Conservation (phyloP, 2,888 invertebrate genomes). For the Ormyrus thymus region DNA sequence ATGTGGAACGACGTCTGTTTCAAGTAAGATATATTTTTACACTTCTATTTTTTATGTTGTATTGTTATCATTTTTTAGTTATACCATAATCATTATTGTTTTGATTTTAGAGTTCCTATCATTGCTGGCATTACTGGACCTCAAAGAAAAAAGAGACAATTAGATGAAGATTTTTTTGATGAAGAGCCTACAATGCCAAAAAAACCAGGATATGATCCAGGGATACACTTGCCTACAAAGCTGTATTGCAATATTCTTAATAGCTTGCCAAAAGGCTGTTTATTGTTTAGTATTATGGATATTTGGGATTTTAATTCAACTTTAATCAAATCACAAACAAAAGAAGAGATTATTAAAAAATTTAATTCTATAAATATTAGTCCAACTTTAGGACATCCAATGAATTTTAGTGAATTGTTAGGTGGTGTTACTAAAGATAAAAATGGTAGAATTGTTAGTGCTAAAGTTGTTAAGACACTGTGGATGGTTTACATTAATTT, state of each 20-base stretch:
- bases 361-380: constrained; percentile 80
- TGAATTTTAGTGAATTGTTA: constrained; percentile 80
- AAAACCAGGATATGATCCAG: constrained; percentile 76
- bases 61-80: constrained; percentile 18
- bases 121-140: constrained; percentile 59
- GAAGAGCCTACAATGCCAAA: constrained; percentile 61
- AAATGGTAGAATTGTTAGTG: constrained; percentile 80
- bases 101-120: constrained; percentile 67
- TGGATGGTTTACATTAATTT: constrained; percentile 84
- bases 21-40: constrained; percentile 71
- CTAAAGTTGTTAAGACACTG: constrained; percentile 79
- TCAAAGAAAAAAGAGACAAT: constrained; percentile 59
- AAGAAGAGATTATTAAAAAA: constrained; percentile 79
- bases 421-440: constrained; percentile 79
- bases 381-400: constrained; percentile 81
- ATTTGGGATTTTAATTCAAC: constrained; percentile 81
- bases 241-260: constrained; percentile 82
- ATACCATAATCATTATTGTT: background rate
- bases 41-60: constrained; percentile 40
- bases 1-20: constrained; percentile 78
- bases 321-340: constrained; percentile 77
- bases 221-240: constrained; percentile 77
- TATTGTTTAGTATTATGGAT: constrained; percentile 81
- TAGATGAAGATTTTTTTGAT: constrained; percentile 69
- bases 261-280: constrained; percentile 79